Conservation (phyloP, 2,888 invertebrate species). For the Harpalus rufipes region DNA sequence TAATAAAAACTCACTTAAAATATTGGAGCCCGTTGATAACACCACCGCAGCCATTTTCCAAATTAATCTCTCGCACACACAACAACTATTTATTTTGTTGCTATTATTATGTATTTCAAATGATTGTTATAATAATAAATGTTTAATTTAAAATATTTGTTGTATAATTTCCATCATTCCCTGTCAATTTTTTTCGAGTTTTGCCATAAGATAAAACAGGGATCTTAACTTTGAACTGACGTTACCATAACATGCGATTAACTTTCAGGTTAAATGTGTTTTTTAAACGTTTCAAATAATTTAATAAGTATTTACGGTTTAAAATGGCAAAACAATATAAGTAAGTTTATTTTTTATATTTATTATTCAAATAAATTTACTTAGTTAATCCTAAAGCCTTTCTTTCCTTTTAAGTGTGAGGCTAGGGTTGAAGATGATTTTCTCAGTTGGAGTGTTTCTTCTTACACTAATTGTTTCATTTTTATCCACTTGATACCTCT, state of each 20-base stretch:
- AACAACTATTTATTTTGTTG: neutral
- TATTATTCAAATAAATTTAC: too few species aligned
- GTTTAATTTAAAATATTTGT: slow-evolving; percentile 1
- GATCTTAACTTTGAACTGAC: neutral
- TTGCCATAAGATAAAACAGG: neutral
- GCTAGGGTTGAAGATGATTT: too few species aligned
- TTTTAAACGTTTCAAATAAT: slow-evolving; percentile 4
- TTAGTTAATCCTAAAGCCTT: too few species aligned
- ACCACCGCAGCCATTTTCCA: slow-evolving; percentile 71
- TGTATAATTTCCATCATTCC: slow-evolving; percentile 12
- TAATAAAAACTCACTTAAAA: slow-evolving; percentile 72
- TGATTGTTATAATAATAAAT: neutral
- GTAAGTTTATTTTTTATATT: slow-evolving; percentile 39
- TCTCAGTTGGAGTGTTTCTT: too few species aligned
- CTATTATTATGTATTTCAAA: neutral
- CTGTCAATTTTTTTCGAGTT: slow-evolving; percentile 15
- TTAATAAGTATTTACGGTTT: neutral
- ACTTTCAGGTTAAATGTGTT: slow-evolving; percentile 5
- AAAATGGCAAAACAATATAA: slow-evolving; percentile 63
- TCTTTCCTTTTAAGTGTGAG: too few species aligned
- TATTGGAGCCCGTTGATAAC: slow-evolving; percentile 72
- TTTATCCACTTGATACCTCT: too few species aligned
- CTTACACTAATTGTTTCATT: too few species aligned
- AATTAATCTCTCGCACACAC: neutral
- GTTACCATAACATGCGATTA: neutral